phyloP scores from a whole-genome alignment of 2,797 vertebrate species.

The Onychomys torridus region DNA sequence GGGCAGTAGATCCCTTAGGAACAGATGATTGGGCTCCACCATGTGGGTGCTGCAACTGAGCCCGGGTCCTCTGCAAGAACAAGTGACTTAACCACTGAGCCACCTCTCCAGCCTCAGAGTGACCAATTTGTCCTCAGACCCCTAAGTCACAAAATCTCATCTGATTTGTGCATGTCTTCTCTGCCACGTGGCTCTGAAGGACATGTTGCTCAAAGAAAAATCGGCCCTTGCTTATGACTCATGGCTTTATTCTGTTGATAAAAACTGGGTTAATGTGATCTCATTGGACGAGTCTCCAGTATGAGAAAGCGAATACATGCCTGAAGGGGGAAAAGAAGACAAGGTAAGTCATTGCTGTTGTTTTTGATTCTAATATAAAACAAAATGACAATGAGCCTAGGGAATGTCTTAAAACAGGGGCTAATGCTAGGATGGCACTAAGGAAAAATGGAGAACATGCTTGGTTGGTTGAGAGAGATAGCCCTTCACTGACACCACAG shows the following conservation, averaged over 20 bases:
- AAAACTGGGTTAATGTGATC: conserved; percentile 78
- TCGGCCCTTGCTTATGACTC: neutral
- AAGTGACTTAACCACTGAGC: neutral
- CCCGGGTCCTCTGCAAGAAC: neutral
- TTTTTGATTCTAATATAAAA: neutral
- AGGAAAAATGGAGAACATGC: neutral
- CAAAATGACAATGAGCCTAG: neutral
- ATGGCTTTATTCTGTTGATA: conserved; percentile 61
- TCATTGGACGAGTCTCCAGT: conserved; percentile 26
- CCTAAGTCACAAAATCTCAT: conserved; percentile 45
- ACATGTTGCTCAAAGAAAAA: neutral
- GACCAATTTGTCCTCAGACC: neutral
- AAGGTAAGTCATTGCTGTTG: conserved; percentile 9
- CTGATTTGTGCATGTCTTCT: neutral
- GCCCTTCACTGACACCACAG: neutral
- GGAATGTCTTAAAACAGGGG: neutral
- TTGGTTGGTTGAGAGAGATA: neutral
- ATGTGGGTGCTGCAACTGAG: neutral
- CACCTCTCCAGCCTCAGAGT: neutral
- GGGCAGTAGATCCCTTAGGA: neutral
- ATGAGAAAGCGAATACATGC: conserved; percentile 63
- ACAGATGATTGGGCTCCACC: no score
- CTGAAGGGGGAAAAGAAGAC: conserved; percentile 36
- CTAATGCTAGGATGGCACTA: neutral
- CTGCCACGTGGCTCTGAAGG: conserved; percentile 54